phyloP scores from a whole-genome alignment of 2,113 vertebrate species.

The Tupaia chinensis region DNA sequence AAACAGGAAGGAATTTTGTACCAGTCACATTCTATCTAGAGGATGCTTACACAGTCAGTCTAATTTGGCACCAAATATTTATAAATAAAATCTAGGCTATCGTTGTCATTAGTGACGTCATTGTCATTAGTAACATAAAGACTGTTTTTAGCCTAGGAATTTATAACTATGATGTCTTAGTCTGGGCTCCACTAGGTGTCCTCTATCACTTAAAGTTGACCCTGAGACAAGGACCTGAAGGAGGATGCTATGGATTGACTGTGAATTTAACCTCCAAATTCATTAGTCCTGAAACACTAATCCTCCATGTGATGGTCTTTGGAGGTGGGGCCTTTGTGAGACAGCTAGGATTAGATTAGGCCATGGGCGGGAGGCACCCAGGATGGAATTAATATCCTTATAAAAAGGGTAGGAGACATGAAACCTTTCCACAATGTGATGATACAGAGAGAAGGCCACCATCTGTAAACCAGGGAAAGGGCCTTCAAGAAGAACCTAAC shows the following conservation, averaged over 20 bases:
- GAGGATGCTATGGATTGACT: neutral
- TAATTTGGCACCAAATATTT: neutral
- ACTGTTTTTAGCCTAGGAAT: neutral
- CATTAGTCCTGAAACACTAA: neutral
- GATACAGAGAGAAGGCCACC: neutral
- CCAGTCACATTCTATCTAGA: neutral
- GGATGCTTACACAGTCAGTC: neutral
- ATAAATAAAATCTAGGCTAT: neutral
- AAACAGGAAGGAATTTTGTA: neutral
- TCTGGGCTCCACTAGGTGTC: neutral
- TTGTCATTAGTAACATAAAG: slow-evolving; percentile 5
- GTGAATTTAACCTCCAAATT: neutral
- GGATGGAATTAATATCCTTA: neutral
- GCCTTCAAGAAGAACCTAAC: neutral
- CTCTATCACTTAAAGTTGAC: neutral
- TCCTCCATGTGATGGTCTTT: neutral
- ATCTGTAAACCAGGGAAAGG: neutral
- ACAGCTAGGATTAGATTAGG: neutral
- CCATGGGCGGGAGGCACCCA: neutral
- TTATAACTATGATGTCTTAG: neutral
- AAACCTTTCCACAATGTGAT: neutral
- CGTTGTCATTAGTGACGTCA: neutral
- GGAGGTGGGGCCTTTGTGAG: neutral
- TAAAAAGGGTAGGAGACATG: neutral
- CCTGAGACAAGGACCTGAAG: neutral